Percentiles rank a stretch among this genome's conserved stretches.
These are phyloP conservation scores for Stenotaenia linearis DNA, from an alignment of 2,888 invertebrate species.

Conservation along the genomic window DNA sequence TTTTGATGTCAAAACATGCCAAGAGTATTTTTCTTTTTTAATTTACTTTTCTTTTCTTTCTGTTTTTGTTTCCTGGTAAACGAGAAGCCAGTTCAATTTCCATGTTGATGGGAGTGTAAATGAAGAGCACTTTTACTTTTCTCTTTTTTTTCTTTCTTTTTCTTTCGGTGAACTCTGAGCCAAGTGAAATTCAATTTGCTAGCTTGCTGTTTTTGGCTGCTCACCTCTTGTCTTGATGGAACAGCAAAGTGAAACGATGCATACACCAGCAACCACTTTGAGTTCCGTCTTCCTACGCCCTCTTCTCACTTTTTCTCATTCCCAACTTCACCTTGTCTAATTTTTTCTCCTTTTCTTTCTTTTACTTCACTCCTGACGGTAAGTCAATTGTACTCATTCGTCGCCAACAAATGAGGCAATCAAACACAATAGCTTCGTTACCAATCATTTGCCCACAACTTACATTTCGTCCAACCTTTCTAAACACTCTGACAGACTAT, in stretches of 20 bases:
- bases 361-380: neutral
- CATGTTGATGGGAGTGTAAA: neutral
- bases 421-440: neutral
- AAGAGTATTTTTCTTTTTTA: neutral
- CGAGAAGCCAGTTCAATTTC: neutral
- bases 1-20: neutral
- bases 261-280: constrained; percentile 4
- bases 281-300: neutral
- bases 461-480: neutral
- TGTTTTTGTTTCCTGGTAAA: neutral
- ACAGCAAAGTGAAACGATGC: constrained; percentile 15
- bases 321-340: neutral
- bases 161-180: neutral
- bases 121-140: neutral
- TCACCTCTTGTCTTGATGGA: neutral
- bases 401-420: neutral
- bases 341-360: neutral
- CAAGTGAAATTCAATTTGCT: neutral
- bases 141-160: neutral
- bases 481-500: neutral
- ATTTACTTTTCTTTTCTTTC: neutral
- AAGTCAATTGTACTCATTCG: neutral
- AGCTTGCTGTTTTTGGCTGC: neutral
- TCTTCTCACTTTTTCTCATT: neutral
- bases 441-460: neutral